These are phyloP conservation scores for Cervus canadensis DNA, from an alignment of 2,113 vertebrate species.

Conservation along the genomic window DNA sequence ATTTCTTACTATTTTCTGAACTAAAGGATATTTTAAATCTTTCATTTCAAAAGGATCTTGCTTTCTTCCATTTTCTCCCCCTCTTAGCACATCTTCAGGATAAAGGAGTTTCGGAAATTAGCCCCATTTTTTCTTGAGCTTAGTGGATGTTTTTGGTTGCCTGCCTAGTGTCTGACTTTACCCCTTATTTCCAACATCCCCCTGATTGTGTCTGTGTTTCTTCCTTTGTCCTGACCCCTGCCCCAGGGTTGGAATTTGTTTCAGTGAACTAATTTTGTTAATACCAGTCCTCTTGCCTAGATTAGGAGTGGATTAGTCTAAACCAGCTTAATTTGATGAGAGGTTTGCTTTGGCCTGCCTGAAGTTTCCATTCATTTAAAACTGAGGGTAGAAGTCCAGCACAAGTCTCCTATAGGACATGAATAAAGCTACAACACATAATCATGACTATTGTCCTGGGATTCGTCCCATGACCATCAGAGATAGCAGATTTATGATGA, in stretches of 20 bases:
- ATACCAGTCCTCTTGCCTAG: neutral
- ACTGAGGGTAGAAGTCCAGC: neutral
- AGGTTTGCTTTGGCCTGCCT: neutral
- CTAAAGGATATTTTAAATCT: neutral
- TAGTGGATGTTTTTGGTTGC: neutral
- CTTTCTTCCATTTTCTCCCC: neutral
- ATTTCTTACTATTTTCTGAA: slow-evolving; percentile 39
- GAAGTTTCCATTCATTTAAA: neutral
- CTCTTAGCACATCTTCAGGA: neutral
- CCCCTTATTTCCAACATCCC: neutral
- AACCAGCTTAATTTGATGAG: neutral
- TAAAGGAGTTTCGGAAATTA: neutral
- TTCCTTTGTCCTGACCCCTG: neutral
- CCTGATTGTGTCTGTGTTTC: neutral
- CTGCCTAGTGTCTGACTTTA: neutral
- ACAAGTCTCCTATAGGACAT: neutral
- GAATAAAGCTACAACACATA: neutral
- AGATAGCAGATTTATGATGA: neutral
- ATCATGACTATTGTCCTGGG: neutral
- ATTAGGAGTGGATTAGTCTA: neutral
- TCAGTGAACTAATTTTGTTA: neutral
- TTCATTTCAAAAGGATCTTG: neutral
- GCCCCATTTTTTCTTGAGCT: neutral
- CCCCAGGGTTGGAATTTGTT: neutral
- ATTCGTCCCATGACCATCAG: neutral